These are phyloP conservation scores for Pantherophis alleghaniensis DNA, from an alignment of 2,797 vertebrate genomes.

Conservation along the genomic window DNA sequence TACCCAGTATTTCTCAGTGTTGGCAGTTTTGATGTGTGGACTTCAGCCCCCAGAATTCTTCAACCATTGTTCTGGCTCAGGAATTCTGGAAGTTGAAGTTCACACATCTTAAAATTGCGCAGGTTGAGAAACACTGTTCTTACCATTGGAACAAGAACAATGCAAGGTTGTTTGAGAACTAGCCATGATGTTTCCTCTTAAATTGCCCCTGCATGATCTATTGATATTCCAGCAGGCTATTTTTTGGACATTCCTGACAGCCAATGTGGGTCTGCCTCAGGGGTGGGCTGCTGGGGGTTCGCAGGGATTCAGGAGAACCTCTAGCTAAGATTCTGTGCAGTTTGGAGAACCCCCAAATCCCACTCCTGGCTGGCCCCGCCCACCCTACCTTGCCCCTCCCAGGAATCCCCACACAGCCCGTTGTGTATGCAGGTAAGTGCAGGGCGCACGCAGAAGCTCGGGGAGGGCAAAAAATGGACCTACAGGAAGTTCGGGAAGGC, in stretches of 20 bases:
- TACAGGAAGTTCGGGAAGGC: no score
- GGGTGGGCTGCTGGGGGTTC: no score
- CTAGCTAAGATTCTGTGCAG: no score
- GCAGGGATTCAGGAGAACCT: no score
- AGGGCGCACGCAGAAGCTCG: rapidly evolving
- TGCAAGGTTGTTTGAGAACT: background rate
- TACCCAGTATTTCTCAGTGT: background rate
- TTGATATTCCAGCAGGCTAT: background rate
- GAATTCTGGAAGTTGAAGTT: background rate
- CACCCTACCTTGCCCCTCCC: no score
- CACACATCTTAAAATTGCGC: background rate
- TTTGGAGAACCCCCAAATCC: no score
- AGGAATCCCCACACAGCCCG: no score
- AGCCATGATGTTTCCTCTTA: background rate
- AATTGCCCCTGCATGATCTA: background rate
- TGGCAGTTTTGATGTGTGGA: no score
- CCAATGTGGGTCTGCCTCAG: background rate
- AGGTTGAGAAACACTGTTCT: background rate
- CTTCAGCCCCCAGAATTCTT: background rate
- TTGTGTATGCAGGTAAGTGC: no score
- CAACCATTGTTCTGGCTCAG: background rate
- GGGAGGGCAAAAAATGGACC: no score
- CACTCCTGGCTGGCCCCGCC: no score
- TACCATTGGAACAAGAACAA: background rate
- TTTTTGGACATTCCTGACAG: background rate